Evolutionary conservation across 2,113 vertebrate genomes (phyloP), one percentile per base, ranked within the genome.

Genomic region (Seriola dumerili): DNA sequence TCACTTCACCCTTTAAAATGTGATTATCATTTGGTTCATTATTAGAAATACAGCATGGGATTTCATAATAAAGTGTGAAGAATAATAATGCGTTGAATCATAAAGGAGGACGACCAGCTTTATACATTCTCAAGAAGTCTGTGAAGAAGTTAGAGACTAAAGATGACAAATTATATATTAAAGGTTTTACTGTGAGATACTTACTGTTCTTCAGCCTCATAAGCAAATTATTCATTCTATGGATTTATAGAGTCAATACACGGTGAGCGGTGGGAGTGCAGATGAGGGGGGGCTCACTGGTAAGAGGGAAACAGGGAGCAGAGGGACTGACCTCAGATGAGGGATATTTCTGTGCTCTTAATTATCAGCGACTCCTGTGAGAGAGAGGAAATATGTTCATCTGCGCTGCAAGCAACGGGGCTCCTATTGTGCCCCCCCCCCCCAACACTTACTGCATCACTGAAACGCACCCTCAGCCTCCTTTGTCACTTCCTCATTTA

Each of bases 401-500:
- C 50, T 77, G 23, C 2, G n/a, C 83, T 29, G 48, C 44, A 10
- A 54, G 64, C 68, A 44, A 57, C 64, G 63, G 58, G 59, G 21
- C 52, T 72, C 46, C 48, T 64, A 64, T 70, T 63, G 29, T 21
- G 4, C 4, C 69, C 52, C 7, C 11, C 64, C 17, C 14, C 14
- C 23, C 5, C 38, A 58, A 42, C 65, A 29, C 25, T 21, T 46
- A 14, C 63, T 48, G 46, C 50, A 57, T 14, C 2, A 36, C 67
- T 55, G 54, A 46, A 81, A 61, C 14, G 62, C 54, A 68, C 65
- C 85, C 61, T 87, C 81, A 80, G 62, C 76, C 76, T 29, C 38
- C 57, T 83, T 85, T 78, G 84, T 80, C 78, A 78, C 68, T 17
- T 85, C 36, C 44, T 78, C 8, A 14, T 83, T 91, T 86, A 92